Conservation (phyloP, 2,113 vertebrate species). For the Prochilodus magdalenae region DNA sequence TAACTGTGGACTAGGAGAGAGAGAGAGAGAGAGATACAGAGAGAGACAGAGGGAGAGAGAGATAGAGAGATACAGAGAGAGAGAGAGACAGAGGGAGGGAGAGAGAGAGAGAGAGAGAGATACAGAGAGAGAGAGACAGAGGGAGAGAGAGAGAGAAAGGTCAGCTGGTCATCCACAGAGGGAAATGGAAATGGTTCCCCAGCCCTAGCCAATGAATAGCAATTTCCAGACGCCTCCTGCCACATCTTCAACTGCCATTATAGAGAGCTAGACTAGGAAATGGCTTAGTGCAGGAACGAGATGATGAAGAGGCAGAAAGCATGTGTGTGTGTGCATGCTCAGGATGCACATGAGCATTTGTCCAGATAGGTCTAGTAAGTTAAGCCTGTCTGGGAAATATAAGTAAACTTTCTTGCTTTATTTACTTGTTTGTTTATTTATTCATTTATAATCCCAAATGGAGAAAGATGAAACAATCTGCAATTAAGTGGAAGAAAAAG, state of each 20-base stretch:
- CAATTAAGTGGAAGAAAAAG: background rate
- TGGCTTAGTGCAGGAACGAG: conserved; percentile 5
- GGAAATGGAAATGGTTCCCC: conserved; percentile 61
- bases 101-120: conserved; percentile 4
- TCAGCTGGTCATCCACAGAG: conserved; percentile 52
- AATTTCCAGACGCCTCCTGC: conserved; percentile 59
- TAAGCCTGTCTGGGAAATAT: conserved; percentile 4
- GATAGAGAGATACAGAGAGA: conserved; percentile 47
- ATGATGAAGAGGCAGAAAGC: background rate
- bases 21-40: background rate
- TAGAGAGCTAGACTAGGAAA: conserved; percentile 18
- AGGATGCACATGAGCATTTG: background rate
- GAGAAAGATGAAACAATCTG: background rate
- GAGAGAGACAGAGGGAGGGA: conserved; percentile 39
- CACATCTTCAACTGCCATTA: conserved; percentile 62
- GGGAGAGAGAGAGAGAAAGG: background rate
- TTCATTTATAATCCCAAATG: background rate
- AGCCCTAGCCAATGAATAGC: conserved; percentile 59
- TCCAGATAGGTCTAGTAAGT: conserved; percentile 30
- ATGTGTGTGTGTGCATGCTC: background rate
- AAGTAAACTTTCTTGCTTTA: conserved; percentile 43
- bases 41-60: conserved; percentile 57
- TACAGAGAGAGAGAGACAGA: too few relatives aligned
- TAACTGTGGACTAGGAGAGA: background rate
- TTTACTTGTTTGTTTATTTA: background rate